Evolutionary conservation across 2,797 vertebrate genomes (phyloP).

Genomic region (Hozukius guyotensis): DNA sequence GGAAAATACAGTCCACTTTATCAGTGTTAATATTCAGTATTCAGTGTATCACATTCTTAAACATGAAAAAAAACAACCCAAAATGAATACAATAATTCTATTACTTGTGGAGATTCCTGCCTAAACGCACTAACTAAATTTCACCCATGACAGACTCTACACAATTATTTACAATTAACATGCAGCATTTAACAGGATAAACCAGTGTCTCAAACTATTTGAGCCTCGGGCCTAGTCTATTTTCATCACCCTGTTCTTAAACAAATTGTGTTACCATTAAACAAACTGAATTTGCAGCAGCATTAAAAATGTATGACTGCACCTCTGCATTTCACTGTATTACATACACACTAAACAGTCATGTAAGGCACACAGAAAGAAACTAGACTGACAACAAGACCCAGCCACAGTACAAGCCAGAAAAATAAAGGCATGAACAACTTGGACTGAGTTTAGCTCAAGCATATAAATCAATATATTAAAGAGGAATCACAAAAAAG

Average conservation of each 20-base stretch:
- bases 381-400: background rate
- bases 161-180: background rate
- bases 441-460: background rate
- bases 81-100: background rate
- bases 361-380: background rate
- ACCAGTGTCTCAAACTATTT: background rate
- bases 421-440: background rate
- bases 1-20: background rate
- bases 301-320: background rate
- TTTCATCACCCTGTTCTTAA: background rate
- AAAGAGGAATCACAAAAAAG: background rate
- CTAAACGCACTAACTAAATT: background rate
- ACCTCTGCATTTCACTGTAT: background rate
- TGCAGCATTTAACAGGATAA: background rate
- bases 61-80: background rate
- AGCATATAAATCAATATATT: background rate
- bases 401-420: background rate
- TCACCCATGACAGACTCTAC: background rate
- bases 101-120: background rate
- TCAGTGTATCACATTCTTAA: background rate
- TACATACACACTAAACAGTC: background rate
- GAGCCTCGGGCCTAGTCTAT: constrained; percentile 1
- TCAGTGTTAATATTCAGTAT: background rate
- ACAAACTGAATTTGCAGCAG: background rate
- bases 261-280: background rate